Conservation (phyloP, 2,888 invertebrate genomes). For the Melanargia galathea region DNA sequence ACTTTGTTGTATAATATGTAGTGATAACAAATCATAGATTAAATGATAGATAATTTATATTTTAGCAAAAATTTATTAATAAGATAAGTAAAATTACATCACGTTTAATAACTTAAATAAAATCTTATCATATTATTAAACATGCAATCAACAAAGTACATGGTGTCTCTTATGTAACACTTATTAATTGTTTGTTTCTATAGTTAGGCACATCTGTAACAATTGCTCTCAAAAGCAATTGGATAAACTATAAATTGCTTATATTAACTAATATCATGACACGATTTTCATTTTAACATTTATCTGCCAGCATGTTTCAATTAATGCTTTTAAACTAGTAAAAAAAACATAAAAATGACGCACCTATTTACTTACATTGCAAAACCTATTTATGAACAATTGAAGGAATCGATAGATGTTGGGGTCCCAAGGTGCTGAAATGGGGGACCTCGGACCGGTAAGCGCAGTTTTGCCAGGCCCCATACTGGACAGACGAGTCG, state of each 20-base stretch:
- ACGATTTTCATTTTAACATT: neutral
- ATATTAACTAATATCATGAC: neutral
- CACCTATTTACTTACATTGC: too few relatives aligned
- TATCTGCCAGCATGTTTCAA: neutral
- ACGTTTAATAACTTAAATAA: conserved; percentile 50
- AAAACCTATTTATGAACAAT: too few relatives aligned
- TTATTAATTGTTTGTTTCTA: conserved; percentile 4
- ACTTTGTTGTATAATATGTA: too few relatives aligned
- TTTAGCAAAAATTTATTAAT: conserved; percentile 40
- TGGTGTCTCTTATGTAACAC: conserved; percentile 13
- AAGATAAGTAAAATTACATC: conserved; percentile 47
- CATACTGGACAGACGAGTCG: too few relatives aligned
- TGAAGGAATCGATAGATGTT: too few relatives aligned
- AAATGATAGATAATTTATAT: neutral
- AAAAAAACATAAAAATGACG: too few relatives aligned
- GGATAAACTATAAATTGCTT: neutral
- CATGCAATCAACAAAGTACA: conserved; percentile 40
- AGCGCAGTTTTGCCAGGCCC: too few relatives aligned
- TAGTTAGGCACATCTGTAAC: conserved; percentile 32
- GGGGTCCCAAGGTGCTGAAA: too few relatives aligned
- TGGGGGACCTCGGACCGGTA: too few relatives aligned
- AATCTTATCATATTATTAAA: conserved; percentile 50
- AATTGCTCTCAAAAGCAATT: conserved; percentile 24
- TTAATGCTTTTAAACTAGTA: neutral
- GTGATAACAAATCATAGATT: too few relatives aligned